Base-by-base conservation (phyloP, 2,888 invertebrate species). In the Belgica antarctica region DNA sequence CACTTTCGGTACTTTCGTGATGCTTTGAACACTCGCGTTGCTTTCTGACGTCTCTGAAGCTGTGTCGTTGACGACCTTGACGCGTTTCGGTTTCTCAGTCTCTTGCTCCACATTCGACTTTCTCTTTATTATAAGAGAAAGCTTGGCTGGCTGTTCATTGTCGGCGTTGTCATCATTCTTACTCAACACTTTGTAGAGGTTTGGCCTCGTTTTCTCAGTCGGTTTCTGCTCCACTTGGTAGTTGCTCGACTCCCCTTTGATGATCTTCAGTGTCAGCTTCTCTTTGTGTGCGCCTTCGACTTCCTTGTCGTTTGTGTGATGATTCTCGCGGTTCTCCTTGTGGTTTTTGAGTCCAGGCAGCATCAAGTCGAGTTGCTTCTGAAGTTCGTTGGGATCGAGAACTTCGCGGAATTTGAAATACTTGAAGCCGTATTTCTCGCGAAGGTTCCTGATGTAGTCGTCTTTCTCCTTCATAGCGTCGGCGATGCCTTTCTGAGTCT, bases 331-430 rank as follows among this genome's bases (percentile, higher is more conserved):
- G n/a, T 75, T 59, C 78, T 74, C 47, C 74, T 75, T 5, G 3
- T 12, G 15, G 41, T 10, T 41, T 41, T 25, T 41, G 2, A 63
- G 46, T 46, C 71, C 73, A 0, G 87, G 86, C 76, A 89, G 83
- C 84, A 89, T 86, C 72, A 83, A 77, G 75, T 85, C 83, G 52
- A 90, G 78, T 75, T 89, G 88, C 72, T 85, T 83, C 7, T 81
- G 77, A 73, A 87, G 82, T 70, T 85, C 83, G 8, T 79, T 77
- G 0, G 89, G 86, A 72, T 89, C 87, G 74, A 88, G 88, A 1
- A 82, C 84, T 24, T 87, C 87, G 73, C 87, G 87, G 74, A 85
- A 87, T 0, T 87, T 84, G 0, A 92, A 89, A 78, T 89, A 89
- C 27, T 85, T 82, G 17, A 68, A 68, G 12, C 68, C 68, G 31